Percentiles rank a stretch among this genome's conserved stretches.
phyloP scores from a whole-genome alignment of 92 coral and sea anemone species.

The Isaurus tuberculatus region DNA sequence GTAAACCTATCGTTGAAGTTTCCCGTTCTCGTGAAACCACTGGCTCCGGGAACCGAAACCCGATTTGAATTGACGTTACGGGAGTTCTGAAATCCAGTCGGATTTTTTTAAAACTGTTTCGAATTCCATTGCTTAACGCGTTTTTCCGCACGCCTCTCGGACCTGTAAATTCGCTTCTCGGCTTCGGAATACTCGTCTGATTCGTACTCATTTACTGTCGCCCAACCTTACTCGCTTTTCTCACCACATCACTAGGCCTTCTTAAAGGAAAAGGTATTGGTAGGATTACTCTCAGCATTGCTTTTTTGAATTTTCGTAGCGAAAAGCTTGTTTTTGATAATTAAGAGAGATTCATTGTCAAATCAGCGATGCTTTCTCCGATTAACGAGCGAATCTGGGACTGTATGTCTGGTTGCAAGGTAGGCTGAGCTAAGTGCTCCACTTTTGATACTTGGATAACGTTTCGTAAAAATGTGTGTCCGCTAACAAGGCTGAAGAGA shows the following conservation, averaged over 20 bases:
- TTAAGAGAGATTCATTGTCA: background rate
- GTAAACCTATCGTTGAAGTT: background rate
- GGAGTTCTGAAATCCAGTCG: background rate
- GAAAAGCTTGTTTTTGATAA: background rate
- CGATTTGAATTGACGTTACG: background rate
- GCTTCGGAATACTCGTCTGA: background rate
- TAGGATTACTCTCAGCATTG: background rate
- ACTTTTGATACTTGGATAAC: background rate
- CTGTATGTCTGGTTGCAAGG: background rate
- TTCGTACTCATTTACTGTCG: too few relatives aligned
- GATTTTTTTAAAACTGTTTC: background rate
- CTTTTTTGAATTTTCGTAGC: background rate
- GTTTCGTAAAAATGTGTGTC: background rate
- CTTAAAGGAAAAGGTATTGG: background rate
- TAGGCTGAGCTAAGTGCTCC: background rate
- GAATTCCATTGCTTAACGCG: constrained; percentile 11
- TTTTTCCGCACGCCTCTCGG: constrained; percentile 28
- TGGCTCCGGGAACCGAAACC: background rate
- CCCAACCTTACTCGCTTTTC: too few relatives aligned
- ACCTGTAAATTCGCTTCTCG: constrained; percentile 22
- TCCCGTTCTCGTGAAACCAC: constrained; percentile 9
- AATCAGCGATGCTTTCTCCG: background rate
- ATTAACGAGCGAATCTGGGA: background rate
- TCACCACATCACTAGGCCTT: too few relatives aligned
- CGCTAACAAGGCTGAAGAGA: background rate